A percentile compares a stretch with the other conserved stretches of the same genome.
phyloP scores from a whole-genome alignment of 2,888 invertebrate genomes.

The Tineola bisselliella region DNA sequence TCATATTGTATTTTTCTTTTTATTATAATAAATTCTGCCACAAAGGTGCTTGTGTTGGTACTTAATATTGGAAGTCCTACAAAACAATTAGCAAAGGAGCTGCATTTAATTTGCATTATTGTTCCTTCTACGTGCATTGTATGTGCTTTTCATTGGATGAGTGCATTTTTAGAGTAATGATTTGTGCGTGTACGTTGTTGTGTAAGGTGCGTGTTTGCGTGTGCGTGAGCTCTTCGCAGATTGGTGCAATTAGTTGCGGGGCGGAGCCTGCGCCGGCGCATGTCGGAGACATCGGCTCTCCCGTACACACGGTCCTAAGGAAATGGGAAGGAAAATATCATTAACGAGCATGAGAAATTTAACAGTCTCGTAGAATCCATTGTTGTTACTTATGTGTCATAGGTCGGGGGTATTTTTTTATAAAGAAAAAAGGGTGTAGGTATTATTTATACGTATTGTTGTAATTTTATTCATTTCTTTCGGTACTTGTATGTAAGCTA shows the following conservation, averaged over 20 bases:
- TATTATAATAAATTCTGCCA: too few species aligned
- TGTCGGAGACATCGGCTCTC: slow-evolving; percentile 56
- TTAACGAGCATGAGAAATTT: slow-evolving; percentile 11
- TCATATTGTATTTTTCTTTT: too few species aligned
- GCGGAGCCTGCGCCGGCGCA: slow-evolving; percentile 57
- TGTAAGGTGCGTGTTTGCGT: slow-evolving; percentile 33
- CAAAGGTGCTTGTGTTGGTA: too few species aligned
- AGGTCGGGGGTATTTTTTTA: background rate
- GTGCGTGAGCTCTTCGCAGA: slow-evolving; percentile 52
- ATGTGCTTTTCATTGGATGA: background rate
- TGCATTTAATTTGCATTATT: slow-evolving; percentile 24
- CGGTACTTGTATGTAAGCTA: too few species aligned
- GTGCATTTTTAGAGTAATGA: slow-evolving; percentile 7
- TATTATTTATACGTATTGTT: too few species aligned
- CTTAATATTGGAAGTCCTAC: background rate
- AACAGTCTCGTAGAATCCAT: background rate
- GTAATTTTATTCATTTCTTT: too few species aligned
- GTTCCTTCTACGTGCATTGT: background rate
- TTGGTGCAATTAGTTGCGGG: slow-evolving; percentile 62
- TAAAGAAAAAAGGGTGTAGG: too few species aligned
- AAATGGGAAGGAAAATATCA: background rate
- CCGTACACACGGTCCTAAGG: slow-evolving; percentile 18
- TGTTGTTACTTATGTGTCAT: background rate
- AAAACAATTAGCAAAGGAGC: background rate
- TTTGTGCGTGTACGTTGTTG: slow-evolving; percentile 21